Base-by-base conservation (phyloP, 2,113 vertebrate species). In the Odocoileus hemionus region DNA sequence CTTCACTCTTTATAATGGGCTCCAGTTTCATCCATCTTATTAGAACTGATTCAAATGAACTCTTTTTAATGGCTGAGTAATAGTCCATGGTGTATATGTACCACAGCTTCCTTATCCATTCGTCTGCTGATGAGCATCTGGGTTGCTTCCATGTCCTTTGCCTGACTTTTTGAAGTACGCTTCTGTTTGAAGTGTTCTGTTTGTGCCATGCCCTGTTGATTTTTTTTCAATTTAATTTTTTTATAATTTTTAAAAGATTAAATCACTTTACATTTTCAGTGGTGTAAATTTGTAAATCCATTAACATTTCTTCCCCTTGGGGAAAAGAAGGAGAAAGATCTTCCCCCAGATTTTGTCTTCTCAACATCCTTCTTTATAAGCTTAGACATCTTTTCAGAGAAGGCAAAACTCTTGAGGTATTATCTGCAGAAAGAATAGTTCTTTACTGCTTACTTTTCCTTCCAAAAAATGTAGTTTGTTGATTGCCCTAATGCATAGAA, bases 201-300 rank as follows among this genome's bases (percentile, higher is more conserved):
- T 47, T 67, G 33, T 96, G 23, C 25, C 36, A 89, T 92, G n/a
- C 15, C 5, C 5, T 92, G 3, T 45, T 97, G 23, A n/a, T 12
- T 64, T 91, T 88, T 52, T n/a, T 88, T 36, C 3, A n/a, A 36
- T 36, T 83, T 55, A 25, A 36, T 36, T 36, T 82, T 80, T n/a
- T 43, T 17, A 30, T 50, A 43, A 25, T 64, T 94, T 93, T 90
- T 87, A 50, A 16, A 79, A 60, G 61, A 84, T 21, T 74, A 83
- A 54, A 61, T 85, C 17, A 50, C 87, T 96, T 94, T 91, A n/a
- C 0, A 82, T 92, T 96, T 96, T 93, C n/a, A 87, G 2, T 91
- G 47, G n/a, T 92, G 1, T 94, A 84, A 64, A 80, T 89, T 93
- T 88, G 43, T 76, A 94, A 86, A 87, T 87, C 60, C 78, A 11